Evolutionary conservation across 2,888 invertebrate genomes (phyloP).

Genomic region (Lissocephala sabroskyi): DNA sequence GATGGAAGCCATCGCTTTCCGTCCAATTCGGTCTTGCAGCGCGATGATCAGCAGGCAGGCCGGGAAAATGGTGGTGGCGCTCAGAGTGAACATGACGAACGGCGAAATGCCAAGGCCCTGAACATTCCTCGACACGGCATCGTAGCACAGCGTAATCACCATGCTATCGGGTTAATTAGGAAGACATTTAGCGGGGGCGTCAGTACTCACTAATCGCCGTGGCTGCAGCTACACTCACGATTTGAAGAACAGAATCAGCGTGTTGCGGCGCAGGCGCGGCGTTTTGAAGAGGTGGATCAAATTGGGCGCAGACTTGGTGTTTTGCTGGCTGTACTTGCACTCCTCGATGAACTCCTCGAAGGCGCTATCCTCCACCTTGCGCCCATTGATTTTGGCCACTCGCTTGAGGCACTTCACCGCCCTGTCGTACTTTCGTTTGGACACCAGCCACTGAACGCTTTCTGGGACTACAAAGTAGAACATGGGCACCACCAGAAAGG

Average conservation of each 20-base stretch:
- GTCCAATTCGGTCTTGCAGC: conserved; percentile 71
- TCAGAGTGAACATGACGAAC: conserved; percentile 75
- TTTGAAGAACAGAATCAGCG: conserved; percentile 74
- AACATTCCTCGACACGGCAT: conserved; percentile 76
- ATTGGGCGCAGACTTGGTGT: conserved; percentile 55
- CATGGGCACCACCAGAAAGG: conserved; percentile 72
- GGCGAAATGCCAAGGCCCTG: conserved; percentile 75
- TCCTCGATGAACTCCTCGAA: conserved; percentile 59
- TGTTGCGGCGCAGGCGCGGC: conserved; percentile 74
- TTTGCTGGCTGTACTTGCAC: conserved; percentile 47
- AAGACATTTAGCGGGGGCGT: not conserved
- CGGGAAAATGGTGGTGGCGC: conserved; percentile 75
- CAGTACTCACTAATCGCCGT: no score
- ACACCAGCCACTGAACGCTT: conserved; percentile 77
- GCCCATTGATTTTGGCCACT: conserved; percentile 75
- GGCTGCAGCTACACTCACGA: conserved; percentile 76
- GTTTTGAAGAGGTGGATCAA: conserved; percentile 74
- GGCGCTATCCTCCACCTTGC: conserved; percentile 67
- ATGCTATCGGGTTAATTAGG: conserved; percentile 69
- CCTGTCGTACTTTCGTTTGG: conserved; percentile 73
- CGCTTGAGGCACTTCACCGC: conserved; percentile 74
- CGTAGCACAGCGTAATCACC: conserved; percentile 77
- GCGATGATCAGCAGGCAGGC: conserved; percentile 73
- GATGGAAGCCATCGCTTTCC: conserved; percentile 76
- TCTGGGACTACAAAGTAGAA: conserved; percentile 76